Evolutionary conservation across 2,888 invertebrate species (phyloP).

Genomic region (Brachypterus glaber): DNA sequence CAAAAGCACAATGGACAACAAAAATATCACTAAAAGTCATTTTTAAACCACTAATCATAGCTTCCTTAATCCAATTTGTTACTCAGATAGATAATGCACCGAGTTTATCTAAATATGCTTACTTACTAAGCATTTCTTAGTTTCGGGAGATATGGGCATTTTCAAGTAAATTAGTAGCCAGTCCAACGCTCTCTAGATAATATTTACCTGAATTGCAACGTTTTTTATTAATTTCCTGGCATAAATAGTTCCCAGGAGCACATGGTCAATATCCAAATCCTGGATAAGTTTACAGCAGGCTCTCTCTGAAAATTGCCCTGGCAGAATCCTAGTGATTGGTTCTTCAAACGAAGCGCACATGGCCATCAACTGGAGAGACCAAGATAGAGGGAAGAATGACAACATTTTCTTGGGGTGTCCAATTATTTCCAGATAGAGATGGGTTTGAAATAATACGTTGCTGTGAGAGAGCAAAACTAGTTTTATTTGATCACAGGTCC

Average conservation of each 20-base stretch:
- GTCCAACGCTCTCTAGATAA: no score
- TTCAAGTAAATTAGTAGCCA: no score
- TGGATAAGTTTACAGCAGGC: constrained; percentile 31
- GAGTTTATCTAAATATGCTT: no score
- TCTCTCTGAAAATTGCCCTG: constrained; percentile 27
- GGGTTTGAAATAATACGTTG: constrained; percentile 25
- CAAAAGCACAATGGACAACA: no score
- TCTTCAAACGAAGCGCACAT: constrained; percentile 28
- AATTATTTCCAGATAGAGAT: constrained; percentile 23
- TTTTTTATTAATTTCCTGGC: constrained; percentile 27
- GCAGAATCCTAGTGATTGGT: constrained; percentile 25
- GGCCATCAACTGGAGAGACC: constrained; percentile 28
- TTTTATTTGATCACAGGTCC: constrained; percentile 26
- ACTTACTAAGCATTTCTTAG: no score
- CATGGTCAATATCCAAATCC: constrained; percentile 30
- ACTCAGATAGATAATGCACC: no score
- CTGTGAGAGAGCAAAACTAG: constrained; percentile 32
- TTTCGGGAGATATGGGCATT: no score
- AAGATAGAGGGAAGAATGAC: constrained; percentile 31
- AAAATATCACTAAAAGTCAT: no score
- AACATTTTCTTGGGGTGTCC: constrained; percentile 26
- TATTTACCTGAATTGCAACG: constrained; percentile 28
- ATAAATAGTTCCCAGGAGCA: constrained; percentile 27
- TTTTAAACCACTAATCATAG: no score
- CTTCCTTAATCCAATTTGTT: no score